Percentiles rank a stretch among this genome's conserved stretches.
Conservation (phyloP, 2,888 invertebrate species). For the Mesorhabditis spiculigera region DNA sequence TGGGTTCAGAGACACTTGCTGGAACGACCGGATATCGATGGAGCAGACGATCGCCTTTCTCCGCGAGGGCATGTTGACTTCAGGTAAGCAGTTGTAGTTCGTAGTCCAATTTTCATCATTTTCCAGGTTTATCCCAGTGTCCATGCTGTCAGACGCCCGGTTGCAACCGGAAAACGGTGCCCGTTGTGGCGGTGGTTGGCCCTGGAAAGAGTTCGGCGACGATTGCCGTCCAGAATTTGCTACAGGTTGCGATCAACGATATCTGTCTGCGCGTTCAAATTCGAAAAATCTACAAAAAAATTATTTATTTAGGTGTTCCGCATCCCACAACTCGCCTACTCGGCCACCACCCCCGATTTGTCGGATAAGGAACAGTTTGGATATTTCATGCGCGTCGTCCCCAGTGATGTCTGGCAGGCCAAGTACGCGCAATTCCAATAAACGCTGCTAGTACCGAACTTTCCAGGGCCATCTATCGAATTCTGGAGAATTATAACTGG, state of each 20-base stretch:
- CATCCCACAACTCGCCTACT: constrained; percentile 73
- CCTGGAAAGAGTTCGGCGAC: constrained; percentile 65
- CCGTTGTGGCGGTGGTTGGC: constrained; percentile 73
- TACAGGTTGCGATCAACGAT: constrained; percentile 63
- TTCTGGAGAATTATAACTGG: constrained; percentile 73
- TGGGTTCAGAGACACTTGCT: constrained; percentile 76
- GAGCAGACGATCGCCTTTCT: constrained; percentile 64
- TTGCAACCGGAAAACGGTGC: constrained; percentile 48
- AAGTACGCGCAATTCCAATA: constrained; percentile 54
- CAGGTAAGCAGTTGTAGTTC: too few relatives aligned
- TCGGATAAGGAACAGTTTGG: constrained; percentile 74
- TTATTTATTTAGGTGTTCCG: constrained; percentile 62
- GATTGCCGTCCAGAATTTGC: constrained; percentile 73
- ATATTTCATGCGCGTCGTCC: constrained; percentile 76
- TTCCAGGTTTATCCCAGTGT: constrained; percentile 48
- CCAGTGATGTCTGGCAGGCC: constrained; percentile 76
- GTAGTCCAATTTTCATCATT: too few relatives aligned
- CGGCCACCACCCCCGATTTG: constrained; percentile 74
- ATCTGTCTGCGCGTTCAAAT: neutral
- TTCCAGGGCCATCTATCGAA: constrained; percentile 68
- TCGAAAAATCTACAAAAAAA: constrained; percentile 6
- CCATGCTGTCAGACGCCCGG: constrained; percentile 57
- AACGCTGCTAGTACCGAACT: too few relatives aligned
- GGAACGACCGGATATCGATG: constrained; percentile 77
- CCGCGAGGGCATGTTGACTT: constrained; percentile 31